phyloP scores from a whole-genome alignment of 2,888 invertebrate species.

The Pseudococcus longispinus region DNA sequence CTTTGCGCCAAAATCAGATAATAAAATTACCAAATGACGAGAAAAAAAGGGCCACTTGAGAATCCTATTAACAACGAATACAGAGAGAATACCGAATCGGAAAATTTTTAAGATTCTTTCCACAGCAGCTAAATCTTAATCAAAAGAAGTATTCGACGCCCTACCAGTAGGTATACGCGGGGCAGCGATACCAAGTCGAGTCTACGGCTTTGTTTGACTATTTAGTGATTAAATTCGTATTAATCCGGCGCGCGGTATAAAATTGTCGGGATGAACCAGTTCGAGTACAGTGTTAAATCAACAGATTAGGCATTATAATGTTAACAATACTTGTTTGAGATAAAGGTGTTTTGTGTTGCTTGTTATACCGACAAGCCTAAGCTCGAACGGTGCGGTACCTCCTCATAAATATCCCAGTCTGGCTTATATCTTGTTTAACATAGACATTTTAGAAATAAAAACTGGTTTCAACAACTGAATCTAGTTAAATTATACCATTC shows the following conservation, averaged over 20 bases:
- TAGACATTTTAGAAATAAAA: slow-evolving; percentile 54
- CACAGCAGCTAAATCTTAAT: not conserved
- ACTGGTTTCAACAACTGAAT: slow-evolving; percentile 51
- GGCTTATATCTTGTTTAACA: slow-evolving; percentile 54
- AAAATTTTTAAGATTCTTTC: not conserved
- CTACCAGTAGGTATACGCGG: no score
- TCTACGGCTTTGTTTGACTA: slow-evolving; percentile 25
- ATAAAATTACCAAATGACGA: slow-evolving; percentile 6
- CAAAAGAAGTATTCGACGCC: not conserved
- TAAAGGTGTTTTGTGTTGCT: slow-evolving; percentile 54
- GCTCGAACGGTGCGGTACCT: slow-evolving; percentile 50
- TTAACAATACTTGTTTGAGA: slow-evolving; percentile 54
- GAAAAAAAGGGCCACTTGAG: not conserved
- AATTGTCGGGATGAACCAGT: slow-evolving; percentile 48
- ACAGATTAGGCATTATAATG: slow-evolving; percentile 53
- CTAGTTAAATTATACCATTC: slow-evolving; percentile 53
- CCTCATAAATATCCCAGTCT: slow-evolving; percentile 54
- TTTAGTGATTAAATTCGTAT: slow-evolving; percentile 46
- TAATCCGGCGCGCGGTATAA: slow-evolving; percentile 35
- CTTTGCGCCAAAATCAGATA: not conserved
- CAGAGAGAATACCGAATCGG: not conserved
- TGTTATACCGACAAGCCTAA: slow-evolving; percentile 52
- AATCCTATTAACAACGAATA: not conserved
- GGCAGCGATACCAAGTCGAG: not conserved
- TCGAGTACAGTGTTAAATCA: slow-evolving; percentile 47